phyloP scores from a whole-genome alignment of 2,888 invertebrate genomes.

The Erynnis tages region DNA sequence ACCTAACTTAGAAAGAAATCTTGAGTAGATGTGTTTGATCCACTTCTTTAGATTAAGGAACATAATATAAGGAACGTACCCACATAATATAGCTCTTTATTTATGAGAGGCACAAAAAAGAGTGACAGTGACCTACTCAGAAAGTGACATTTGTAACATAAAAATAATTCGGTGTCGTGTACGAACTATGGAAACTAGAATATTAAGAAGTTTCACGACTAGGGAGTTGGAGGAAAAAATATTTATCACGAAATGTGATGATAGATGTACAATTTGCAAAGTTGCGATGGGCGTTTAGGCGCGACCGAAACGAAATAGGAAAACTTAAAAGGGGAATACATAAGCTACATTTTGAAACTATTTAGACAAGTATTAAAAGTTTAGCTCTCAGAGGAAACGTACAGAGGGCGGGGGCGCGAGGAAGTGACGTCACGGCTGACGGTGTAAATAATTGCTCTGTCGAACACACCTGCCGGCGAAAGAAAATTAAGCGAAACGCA shows the following conservation, averaged over 20 bases:
- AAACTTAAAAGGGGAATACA: conserved; percentile 49
- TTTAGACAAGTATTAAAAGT: conserved; percentile 61
- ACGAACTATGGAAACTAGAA: conserved; percentile 5
- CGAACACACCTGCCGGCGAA: conserved; percentile 80
- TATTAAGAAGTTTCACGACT: conserved; percentile 6
- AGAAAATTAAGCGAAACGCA: conserved; percentile 81
- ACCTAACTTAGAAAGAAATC: no score
- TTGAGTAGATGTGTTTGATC: no score
- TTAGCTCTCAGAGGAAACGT: conserved; percentile 55
- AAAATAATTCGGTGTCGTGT: not conserved
- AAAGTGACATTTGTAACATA: not conserved
- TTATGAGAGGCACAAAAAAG: not conserved
- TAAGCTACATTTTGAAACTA: conserved; percentile 61
- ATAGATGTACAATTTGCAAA: conserved; percentile 36
- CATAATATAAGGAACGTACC: no score
- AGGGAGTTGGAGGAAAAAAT: conserved; percentile 7
- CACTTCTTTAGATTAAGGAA: no score
- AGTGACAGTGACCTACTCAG: not conserved
- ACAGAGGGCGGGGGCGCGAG: conserved; percentile 42
- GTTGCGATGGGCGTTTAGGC: conserved; percentile 44
- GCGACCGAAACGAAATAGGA: conserved; percentile 30
- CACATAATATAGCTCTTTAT: no score
- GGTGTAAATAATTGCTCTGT: conserved; percentile 81
- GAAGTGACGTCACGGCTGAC: conserved; percentile 71
- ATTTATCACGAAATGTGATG: conserved; percentile 28